A percentile compares a stretch with the other conserved stretches of the same genome.
Conservation (phyloP, 2,888 invertebrate genomes). For the Didymodactylos carnosus region DNA sequence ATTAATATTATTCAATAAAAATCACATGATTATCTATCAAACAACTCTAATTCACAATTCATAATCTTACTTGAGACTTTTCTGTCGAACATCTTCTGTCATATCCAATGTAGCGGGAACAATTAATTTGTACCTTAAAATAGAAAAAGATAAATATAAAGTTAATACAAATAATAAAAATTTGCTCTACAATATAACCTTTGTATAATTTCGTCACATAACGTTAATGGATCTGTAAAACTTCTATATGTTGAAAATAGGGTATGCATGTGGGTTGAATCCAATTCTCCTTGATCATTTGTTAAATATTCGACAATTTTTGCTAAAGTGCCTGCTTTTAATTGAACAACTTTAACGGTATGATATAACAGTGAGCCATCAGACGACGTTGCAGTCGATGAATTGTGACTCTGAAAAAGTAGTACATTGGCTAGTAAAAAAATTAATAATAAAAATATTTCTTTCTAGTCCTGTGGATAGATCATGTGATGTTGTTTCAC, state of each 20-base stretch:
- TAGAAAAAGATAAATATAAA: too few species aligned
- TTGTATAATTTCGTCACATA: slow-evolving; percentile 53
- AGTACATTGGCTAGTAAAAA: too few species aligned
- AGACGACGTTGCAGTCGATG: background rate
- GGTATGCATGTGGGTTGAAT: slow-evolving; percentile 84
- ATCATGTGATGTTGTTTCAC: too few species aligned
- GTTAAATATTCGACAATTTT: slow-evolving; percentile 76
- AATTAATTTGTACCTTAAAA: too few species aligned
- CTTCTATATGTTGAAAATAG: slow-evolving; percentile 82
- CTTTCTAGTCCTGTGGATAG: too few species aligned
- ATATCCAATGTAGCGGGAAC: slow-evolving; percentile 20
- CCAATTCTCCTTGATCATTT: slow-evolving; percentile 79
- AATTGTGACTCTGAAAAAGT: too few species aligned
- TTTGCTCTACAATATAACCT: slow-evolving; percentile 41
- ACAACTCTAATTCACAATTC: too few species aligned
- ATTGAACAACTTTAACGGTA: slow-evolving; percentile 7
- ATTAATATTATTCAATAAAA: too few species aligned
- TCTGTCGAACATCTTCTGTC: slow-evolving; percentile 45
- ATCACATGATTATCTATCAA: too few species aligned
- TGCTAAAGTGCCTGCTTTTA: slow-evolving; percentile 83
- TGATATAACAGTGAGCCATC: background rate
- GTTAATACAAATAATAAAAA: too few species aligned
- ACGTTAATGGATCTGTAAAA: slow-evolving; percentile 67
- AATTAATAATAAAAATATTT: too few species aligned
- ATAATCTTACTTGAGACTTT: slow-evolving; percentile 24